These are phyloP conservation scores for Nipponacmea schrenckii DNA, from an alignment of 2,888 invertebrate genomes.

Conservation along the genomic window DNA sequence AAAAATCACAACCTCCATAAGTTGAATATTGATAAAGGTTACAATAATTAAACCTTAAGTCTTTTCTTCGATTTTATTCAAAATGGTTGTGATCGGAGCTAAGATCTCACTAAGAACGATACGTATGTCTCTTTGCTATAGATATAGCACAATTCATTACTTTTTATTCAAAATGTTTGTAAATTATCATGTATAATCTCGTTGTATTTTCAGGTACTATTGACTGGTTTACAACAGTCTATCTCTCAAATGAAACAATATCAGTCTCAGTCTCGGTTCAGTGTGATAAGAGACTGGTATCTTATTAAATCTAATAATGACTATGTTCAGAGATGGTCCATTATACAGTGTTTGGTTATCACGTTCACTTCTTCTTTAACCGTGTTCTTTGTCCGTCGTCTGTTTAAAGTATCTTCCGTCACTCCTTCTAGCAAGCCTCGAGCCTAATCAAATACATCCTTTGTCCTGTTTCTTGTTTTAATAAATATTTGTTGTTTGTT, in stretches of 20 bases:
- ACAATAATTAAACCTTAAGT: too few relatives aligned
- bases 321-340: conserved; percentile 85
- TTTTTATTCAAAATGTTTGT: too few relatives aligned
- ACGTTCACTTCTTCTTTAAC: conserved; percentile 81
- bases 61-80: too few relatives aligned
- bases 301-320: conserved; percentile 43
- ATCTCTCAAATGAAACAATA: conserved; percentile 38
- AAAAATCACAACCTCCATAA: too few relatives aligned
- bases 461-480: background rate
- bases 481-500: too few relatives aligned
- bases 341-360: conserved; percentile 86
- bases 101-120: too few relatives aligned
- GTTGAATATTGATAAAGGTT: too few relatives aligned
- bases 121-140: too few relatives aligned
- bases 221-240: conserved; percentile 44
- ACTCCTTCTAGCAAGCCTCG: conserved; percentile 49
- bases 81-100: too few relatives aligned
- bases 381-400: conserved; percentile 88
- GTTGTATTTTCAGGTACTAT: conserved; percentile 38
- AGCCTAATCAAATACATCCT: conserved; percentile 32
- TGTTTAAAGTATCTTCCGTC: conserved; percentile 80
- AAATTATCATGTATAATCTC: background rate
- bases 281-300: conserved; percentile 54
- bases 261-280: conserved; percentile 47
- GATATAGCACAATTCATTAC: too few relatives aligned